Percentiles rank a stretch among this genome's conserved stretches.
Evolutionary conservation across 2,888 invertebrate genomes (phyloP).

Genomic region (Andrena marginata): DNA sequence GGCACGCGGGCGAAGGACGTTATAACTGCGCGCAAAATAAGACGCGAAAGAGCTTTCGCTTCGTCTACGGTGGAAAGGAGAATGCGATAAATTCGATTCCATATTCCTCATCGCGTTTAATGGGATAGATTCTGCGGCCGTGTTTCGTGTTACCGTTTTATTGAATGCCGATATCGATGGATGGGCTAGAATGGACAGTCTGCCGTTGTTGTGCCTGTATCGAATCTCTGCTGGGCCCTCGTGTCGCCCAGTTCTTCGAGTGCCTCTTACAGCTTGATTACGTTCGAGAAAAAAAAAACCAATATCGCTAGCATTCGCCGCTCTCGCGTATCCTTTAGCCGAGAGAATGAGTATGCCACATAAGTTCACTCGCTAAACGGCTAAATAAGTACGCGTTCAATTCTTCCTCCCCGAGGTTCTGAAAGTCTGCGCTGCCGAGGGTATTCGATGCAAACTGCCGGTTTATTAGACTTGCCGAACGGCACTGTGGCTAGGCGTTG

Average conservation of each 20-base stretch:
- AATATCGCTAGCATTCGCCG: constrained; percentile 27
- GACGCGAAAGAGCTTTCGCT: neutral
- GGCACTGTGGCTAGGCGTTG: constrained; percentile 60
- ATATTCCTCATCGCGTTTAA: constrained; percentile 53
- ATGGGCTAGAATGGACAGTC: constrained; percentile 15
- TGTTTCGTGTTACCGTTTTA: constrained; percentile 55
- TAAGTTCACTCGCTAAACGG: neutral
- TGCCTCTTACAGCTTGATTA: constrained; percentile 52
- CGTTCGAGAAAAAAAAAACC: constrained; percentile 31
- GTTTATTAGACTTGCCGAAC: constrained; percentile 63
- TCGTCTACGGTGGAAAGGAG: constrained; percentile 7
- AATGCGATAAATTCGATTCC: constrained; percentile 57
- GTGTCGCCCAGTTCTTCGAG: constrained; percentile 35
- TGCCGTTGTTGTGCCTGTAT: constrained; percentile 35
- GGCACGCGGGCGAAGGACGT: neutral
- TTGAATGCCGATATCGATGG: constrained; percentile 65
- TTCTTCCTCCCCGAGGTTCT: neutral
- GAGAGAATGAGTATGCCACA: neutral
- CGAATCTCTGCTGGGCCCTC: constrained; percentile 48
- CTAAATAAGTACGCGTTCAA: neutral
- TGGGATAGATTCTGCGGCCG: constrained; percentile 47
- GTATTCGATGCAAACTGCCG: constrained; percentile 44
- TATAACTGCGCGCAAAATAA: constrained; percentile 13
- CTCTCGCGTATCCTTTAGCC: constrained; percentile 14
- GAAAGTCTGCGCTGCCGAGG: neutral